Evolutionary conservation across 2,113 vertebrate genomes (phyloP).

Genomic region (Thalassarche chlororhynchos): DNA sequence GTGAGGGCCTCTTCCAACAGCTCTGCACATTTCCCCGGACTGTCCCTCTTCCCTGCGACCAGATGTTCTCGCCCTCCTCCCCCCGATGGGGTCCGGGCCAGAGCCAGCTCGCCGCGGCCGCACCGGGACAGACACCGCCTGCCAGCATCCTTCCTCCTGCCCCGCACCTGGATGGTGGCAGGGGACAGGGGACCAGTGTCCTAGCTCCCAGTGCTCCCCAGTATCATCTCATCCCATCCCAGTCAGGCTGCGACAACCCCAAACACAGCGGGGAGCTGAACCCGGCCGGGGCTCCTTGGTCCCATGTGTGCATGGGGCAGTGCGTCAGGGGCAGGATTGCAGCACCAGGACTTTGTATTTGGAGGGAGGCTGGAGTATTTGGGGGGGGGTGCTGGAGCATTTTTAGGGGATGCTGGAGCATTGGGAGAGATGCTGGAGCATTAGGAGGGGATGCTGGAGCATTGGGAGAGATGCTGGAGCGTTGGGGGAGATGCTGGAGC

Average conservation of each 20-base stretch:
- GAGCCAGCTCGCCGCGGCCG: not conserved
- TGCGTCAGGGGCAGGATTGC: rapidly evolving
- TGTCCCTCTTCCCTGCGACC: slow-evolving; percentile 39
- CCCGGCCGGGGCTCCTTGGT: rapidly evolving
- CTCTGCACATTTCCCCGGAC: not conserved
- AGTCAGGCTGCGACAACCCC: rapidly evolving
- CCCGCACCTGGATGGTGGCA: not conserved
- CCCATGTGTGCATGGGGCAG: not conserved
- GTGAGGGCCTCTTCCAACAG: slow-evolving; percentile 25
- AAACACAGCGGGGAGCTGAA: not conserved
- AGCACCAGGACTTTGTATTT: not conserved
- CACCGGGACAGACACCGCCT: not conserved
- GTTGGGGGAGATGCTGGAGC: not conserved
- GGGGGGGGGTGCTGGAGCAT: not conserved
- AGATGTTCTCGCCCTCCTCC: slow-evolving; percentile 53
- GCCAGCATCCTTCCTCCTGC: not conserved
- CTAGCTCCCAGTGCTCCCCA: not conserved
- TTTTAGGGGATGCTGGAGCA: not conserved
- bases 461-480: not conserved
- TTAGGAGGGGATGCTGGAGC: not conserved
- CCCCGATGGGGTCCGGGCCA: not conserved
- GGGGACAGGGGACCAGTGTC: not conserved
- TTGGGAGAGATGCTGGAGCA: not conserved
- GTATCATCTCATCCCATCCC: rapidly evolving
- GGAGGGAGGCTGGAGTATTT: not conserved